phyloP scores from a whole-genome alignment of 2,113 vertebrate species.

The Macquaria australasica region DNA sequence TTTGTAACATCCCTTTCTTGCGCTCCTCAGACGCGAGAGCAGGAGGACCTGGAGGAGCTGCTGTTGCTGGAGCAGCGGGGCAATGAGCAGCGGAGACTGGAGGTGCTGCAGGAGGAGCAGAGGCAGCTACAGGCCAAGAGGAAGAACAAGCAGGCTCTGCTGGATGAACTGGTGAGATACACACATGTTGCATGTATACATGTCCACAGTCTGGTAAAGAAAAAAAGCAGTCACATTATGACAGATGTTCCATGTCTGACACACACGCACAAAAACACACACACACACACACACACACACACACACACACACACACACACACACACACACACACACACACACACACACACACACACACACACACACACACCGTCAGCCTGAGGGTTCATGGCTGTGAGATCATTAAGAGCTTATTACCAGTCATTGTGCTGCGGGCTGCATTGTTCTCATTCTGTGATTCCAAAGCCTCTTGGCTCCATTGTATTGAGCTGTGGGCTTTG shows the following conservation, averaged over 20 bases:
- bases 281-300: conserved; percentile 38
- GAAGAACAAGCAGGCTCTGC: conserved; percentile 95
- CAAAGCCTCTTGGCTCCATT: conserved; percentile 79
- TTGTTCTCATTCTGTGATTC: conserved; percentile 80
- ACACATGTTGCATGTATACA: conserved; percentile 1
- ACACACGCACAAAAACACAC: not conserved
- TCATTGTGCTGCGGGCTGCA: conserved; percentile 69
- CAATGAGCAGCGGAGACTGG: conserved; percentile 89
- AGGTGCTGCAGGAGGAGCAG: conserved; percentile 93
- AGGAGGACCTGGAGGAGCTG: conserved; percentile 96
- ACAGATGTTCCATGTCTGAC: conserved; percentile 29
- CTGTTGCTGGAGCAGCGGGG: conserved; percentile 92
- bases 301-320: conserved; percentile 41
- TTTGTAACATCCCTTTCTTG: not conserved
- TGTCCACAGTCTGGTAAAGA: conserved; percentile 9
- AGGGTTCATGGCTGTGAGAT: conserved; percentile 65
- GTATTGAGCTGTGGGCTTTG: conserved; percentile 79
- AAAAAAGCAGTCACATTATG: conserved; percentile 23
- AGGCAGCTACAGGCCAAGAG: conserved; percentile 92
- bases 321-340: no score
- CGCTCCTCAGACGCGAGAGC: conserved; percentile 90
- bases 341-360: not conserved
- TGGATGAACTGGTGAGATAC: conserved; percentile 94
- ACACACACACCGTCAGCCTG: conserved; percentile 48
- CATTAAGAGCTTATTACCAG: conserved; percentile 82